Evolutionary conservation across 92 coral and sea anemone genomes (phyloP), one percentile per base, ranked within the genome.

Genomic region (Anthopleura xanthogrammica): DNA sequence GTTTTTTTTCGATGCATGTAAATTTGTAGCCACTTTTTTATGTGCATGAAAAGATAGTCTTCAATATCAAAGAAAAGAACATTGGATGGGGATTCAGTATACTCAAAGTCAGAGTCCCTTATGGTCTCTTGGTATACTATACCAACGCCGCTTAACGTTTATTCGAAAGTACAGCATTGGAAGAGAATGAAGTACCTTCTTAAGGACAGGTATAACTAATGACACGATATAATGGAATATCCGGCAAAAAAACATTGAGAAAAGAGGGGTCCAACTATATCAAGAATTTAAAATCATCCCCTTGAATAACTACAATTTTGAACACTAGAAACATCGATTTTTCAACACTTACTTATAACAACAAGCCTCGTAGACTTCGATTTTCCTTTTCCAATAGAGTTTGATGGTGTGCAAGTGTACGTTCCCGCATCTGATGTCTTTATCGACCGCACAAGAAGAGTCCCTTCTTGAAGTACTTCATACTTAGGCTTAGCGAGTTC

Each of bases 351-450:
- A 96, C 99, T 90, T 82, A 90, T 91, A 43, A 96, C 87, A 41
- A 88, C 90, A 60, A 96, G 93, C 54, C 60, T 90, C 13, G 96
- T 94, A 20, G 78, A 75, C 79, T 80, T 86, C 8, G 94, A 72
- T 29, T 41, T 73, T n/a, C 99, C 99, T 5, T 84, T 77, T 4
- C 99, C 98, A 16, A 96, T 90, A 23, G 81, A 81, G 83, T 96
- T 96, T 56, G 90, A 87, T 20, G 99, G 99, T 24, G 95, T 94
- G 77, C 99, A 96, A 46, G 85, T 77, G 80, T 92, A 96, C 52
- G 84, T 85, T 16, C 99, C 99, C 6, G 90, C 95, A 68, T 94
- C 95, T 7, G 97, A 89, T 54, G 89, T 87, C 64, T 90, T 93
- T 20, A 94, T 90, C 41, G 86, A 87, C n/a, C 87, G 94, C 50